Evolutionary conservation across 2,797 vertebrate genomes (phyloP), one percentile per base, ranked within the genome.

Genomic region (Rhabdophis nuchalis): DNA sequence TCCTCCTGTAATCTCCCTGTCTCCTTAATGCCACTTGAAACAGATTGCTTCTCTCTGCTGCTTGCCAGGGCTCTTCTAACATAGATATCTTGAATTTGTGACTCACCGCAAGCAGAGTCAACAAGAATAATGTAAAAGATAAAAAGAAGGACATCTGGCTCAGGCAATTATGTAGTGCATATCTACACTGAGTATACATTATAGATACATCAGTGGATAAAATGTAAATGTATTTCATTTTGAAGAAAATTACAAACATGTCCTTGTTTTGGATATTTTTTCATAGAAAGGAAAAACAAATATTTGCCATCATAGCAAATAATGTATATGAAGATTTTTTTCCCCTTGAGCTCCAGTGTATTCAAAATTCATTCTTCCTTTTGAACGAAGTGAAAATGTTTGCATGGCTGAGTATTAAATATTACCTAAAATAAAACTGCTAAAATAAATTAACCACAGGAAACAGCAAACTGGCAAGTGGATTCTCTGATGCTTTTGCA

Each of bases 371-470:
- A 87, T 87, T 87, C 60, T 90, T 92, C 36, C 64, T 90, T 92
- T 90, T 82, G 57, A 85, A 92, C 11, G 85, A 90, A 90, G 46
- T 87, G 64, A 88, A 90, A 90, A 90, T 90, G 56, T 93, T 93
- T 93, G 86, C 86, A 93, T 88, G 64, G n/a, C 29, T 88, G 64
- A 82, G 89, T 56, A 87, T 92, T 90, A 60, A 90, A 90, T 90
- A 90, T 90, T 90, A 20, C 89, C 32, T 16, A 82, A 90, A 90
- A 90, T 92, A 92, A 90, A 92, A 60, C 54, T 90, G 92, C 85
- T 92, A 77, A 82, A 87, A 90, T 87, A 92, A 92, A 90, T 87
- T 87, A 90, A 90, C 58, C 89, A 60, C 9, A 82, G 92, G 64
- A 90, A 90, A 92, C 36, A 85, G 60, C 87, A 89, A 64, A 29